Conservation (phyloP, 2,888 invertebrate species). For the Lysandra coridon region DNA sequence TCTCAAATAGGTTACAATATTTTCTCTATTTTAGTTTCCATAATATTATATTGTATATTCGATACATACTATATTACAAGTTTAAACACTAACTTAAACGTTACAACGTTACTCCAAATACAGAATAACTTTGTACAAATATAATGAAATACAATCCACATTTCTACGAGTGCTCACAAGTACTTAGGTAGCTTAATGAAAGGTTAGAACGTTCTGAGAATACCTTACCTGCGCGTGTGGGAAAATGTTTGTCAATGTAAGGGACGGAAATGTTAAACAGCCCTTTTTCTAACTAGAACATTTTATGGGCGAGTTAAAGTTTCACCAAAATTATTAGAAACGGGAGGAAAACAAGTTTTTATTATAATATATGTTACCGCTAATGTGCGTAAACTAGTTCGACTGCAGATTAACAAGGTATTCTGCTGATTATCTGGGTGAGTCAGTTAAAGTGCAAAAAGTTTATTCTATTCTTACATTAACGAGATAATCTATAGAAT, state of each 20-base stretch:
- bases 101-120: not conserved
- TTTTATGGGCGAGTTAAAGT: not conserved
- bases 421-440: too few species aligned
- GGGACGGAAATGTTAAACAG: conserved; percentile 12
- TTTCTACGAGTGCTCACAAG: not conserved
- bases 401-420: too few species aligned
- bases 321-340: not conserved
- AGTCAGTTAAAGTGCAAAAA: too few species aligned
- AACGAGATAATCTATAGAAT: too few species aligned
- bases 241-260: not conserved
- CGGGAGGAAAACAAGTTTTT: too few species aligned
- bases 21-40: too few species aligned
- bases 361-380: too few species aligned
- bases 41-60: too few species aligned
- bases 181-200: conserved; percentile 1
- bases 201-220: not conserved
- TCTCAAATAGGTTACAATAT: too few species aligned
- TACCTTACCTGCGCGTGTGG: not conserved
- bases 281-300: not conserved
- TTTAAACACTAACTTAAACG: not conserved
- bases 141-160: conserved; percentile 9
- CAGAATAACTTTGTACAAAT: not conserved
- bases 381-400: too few species aligned
- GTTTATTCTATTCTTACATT: too few species aligned
- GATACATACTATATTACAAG: too few species aligned